Evolutionary conservation across 2,113 vertebrate species (phyloP), one percentile per base, ranked within the genome.

Genomic region (Cinclus mexicanus): DNA sequence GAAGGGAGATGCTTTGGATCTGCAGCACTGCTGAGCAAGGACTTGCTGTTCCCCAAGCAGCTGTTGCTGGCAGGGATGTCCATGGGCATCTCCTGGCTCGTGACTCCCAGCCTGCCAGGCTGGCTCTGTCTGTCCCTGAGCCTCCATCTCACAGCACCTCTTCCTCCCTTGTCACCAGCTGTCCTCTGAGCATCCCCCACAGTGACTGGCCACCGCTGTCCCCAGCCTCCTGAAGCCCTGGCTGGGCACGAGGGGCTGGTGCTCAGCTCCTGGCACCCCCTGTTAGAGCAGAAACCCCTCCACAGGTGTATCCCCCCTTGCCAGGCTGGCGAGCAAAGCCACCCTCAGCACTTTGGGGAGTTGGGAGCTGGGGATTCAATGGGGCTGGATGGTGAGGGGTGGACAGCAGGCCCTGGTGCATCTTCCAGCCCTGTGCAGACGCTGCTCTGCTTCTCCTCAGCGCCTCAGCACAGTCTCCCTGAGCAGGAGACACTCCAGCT

Each of bases 301-400:
- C 0, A 0, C 41, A 56, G 63, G 11, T 5, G 3, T 13, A 29
- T 6, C 10, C 10, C 50, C 49, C 16, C 28, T 46, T 19, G 35
- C 25, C 57, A 39, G 60, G 35, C n/a, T 17, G 23, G 41, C 0
- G 3, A 49, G 29, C 22, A 26, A 53, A 80, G 35, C 15, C 6
- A 11, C 46, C 56, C 6, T 0, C 31, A 59, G 65, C 35, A 13
- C 26, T 60, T 5, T 28, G 24, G 39, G 61, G 61, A 42, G 19
- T 1, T 15, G 0, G 1, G 31, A 28, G 7, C n/a, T 0, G 0
- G 26, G 59, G 41, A 12, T 26, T 64, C 4, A 0, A 42, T n/a
- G 42, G 63, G 80, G 55, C 26, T 86, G 67, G 31, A 18, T 52
- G 47, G 7, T 2, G 1, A 10, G 26, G 26, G 46, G 44, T 35